phyloP scores from a whole-genome alignment of 2,888 invertebrate species.

The Lepidochrysops patricia region DNA sequence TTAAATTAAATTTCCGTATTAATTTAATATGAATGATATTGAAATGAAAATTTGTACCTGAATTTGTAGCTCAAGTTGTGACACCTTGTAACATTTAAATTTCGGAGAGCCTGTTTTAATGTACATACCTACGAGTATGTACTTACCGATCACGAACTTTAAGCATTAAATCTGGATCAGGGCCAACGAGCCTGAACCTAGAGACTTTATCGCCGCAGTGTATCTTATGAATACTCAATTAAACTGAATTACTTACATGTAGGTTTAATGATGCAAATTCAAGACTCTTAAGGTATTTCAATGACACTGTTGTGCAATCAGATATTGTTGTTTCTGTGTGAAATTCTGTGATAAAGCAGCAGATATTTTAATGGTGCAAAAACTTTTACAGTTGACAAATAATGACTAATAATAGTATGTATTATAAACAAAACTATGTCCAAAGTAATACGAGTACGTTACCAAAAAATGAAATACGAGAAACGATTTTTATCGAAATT shows the following conservation, averaged over 20 bases:
- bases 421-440: too few species aligned
- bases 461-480: too few species aligned
- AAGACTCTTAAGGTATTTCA: background rate
- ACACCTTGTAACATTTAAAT: background rate
- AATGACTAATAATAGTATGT: too few species aligned
- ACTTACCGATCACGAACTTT: conserved; percentile 14
- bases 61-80: background rate
- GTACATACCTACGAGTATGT: background rate
- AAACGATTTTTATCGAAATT: too few species aligned
- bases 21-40: too few species aligned
- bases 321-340: background rate
- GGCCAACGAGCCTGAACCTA: conserved; percentile 14
- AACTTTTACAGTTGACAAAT: too few species aligned
- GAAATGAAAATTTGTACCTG: too few species aligned
- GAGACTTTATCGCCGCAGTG: conserved; percentile 1
- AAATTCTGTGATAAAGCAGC: too few species aligned
- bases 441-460: too few species aligned
- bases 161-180: conserved; percentile 23
- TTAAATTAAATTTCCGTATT: too few species aligned
- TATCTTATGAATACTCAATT: conserved; percentile 10
- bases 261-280: background rate
- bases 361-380: too few species aligned
- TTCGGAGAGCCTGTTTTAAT: background rate
- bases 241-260: background rate
- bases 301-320: background rate